A percentile compares a stretch with the other conserved stretches of the same genome.
Evolutionary conservation across 2,797 vertebrate species (phyloP).

Genomic region (Alca torda): DNA sequence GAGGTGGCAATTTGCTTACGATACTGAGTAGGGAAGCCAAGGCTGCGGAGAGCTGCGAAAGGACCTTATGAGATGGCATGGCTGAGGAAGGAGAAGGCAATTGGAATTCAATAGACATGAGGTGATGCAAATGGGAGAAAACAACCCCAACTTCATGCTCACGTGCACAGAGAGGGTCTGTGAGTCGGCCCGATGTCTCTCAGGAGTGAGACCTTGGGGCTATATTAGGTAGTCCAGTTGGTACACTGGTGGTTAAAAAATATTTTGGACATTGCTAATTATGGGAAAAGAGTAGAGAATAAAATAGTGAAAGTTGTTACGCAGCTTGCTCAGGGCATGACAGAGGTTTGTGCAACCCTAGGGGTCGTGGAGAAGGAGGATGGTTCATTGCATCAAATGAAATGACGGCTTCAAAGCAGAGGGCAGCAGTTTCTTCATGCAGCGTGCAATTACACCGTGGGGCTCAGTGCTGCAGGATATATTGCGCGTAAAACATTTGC

Average conservation of each 20-base stretch:
- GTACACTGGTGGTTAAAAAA: not conserved
- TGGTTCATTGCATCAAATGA: not conserved
- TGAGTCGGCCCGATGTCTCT: accelerated
- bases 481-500: not conserved
- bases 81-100: not conserved
- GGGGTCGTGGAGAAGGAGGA: not conserved
- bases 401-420: not conserved
- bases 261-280: not conserved
- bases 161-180: not conserved
- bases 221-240: not conserved
- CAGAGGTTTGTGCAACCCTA: not conserved
- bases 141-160: not conserved
- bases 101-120: not conserved
- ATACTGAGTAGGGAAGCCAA: not conserved
- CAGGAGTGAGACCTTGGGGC: not conserved
- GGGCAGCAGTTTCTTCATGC: not conserved
- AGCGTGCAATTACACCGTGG: accelerated
- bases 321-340: not conserved
- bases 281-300: not conserved
- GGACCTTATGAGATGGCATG: accelerated
- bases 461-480: not conserved
- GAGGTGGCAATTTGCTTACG: not conserved
- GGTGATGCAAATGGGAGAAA: not conserved
- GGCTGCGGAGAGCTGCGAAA: not conserved
- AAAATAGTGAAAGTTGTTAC: not conserved